phyloP scores from a whole-genome alignment of 2,797 vertebrate species.

The Sibirionetta formosa region DNA sequence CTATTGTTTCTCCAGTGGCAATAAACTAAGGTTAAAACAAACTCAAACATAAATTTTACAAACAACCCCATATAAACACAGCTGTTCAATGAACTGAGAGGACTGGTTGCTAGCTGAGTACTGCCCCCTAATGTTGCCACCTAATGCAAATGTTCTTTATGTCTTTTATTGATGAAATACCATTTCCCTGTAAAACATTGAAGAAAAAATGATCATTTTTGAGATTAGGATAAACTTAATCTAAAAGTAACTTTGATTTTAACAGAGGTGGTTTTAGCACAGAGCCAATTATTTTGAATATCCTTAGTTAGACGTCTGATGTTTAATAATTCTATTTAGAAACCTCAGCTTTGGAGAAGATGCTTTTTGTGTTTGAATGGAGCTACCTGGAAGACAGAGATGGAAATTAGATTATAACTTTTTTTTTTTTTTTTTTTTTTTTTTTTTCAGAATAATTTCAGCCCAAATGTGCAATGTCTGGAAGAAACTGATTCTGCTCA shows the following conservation, averaged over 20 bases:
- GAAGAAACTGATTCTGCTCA: not conserved
- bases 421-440: no score
- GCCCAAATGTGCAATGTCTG: not conserved
- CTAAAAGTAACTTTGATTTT: not conserved
- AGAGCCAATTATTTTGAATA: not conserved
- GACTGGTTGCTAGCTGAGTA: slow-evolving; percentile 30
- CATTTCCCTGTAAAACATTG: not conserved
- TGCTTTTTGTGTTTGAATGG: not conserved
- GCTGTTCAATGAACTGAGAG: slow-evolving; percentile 36
- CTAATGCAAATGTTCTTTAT: not conserved
- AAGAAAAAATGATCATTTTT: rapidly evolving
- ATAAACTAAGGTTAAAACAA: slow-evolving; percentile 71
- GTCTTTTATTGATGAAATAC: slow-evolving; percentile 10
- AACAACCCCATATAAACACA: slow-evolving; percentile 65
- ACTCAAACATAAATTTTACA: slow-evolving; percentile 62
- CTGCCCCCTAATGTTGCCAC: slow-evolving; percentile 64
- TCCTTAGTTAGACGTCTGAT: not conserved
- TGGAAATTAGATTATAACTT: not conserved
- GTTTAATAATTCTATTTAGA: not conserved
- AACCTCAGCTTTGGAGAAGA: not conserved
- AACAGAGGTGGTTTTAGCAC: not conserved
- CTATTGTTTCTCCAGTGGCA: slow-evolving; percentile 55
- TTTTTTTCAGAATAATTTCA: not conserved
- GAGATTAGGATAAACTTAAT: not conserved
- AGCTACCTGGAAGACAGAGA: not conserved